Conservation (phyloP, 1,140 invertebrate species). For the Phymorhynchus buccinoides region DNA sequence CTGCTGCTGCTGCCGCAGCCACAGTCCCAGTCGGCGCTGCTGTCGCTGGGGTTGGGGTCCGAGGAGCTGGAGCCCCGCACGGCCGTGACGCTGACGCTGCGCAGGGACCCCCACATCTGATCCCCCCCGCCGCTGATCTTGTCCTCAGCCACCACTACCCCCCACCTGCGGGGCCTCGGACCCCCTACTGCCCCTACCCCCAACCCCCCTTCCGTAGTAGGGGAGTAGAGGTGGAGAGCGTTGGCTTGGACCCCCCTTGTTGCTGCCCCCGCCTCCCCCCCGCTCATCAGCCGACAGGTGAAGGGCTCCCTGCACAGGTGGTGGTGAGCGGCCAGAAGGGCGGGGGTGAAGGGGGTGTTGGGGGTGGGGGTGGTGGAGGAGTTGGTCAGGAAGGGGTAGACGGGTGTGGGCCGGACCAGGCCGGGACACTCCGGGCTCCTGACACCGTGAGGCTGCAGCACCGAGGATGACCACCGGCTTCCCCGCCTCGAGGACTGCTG, state of each 20-base stretch:
- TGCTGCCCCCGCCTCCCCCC: too few relatives aligned
- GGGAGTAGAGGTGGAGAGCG: too few relatives aligned
- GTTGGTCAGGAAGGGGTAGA: neutral
- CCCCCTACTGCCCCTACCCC: too few relatives aligned
- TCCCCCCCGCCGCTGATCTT: neutral
- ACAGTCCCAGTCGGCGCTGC: slow-evolving; percentile 56
- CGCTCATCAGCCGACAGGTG: neutral
- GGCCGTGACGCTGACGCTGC: slow-evolving; percentile 43
- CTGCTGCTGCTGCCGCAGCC: slow-evolving; percentile 16
- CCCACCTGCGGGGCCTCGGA: neutral
- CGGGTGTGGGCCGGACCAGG: neutral
- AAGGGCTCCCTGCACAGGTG: neutral
- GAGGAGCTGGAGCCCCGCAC: slow-evolving; percentile 56
- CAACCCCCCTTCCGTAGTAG: neutral
- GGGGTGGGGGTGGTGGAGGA: neutral
- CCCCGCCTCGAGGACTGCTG: too few relatives aligned
- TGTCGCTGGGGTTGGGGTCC: slow-evolving; percentile 54
- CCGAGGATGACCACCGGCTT: neutral
- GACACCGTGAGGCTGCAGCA: neutral
- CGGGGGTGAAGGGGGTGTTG: neutral
- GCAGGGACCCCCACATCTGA: slow-evolving; percentile 30
- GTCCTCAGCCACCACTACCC: neutral
- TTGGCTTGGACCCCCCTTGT: too few relatives aligned
- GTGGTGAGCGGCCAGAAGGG: neutral
- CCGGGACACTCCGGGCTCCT: neutral